Evolutionary conservation across 2,797 vertebrate genomes (phyloP), one percentile per base, ranked within the genome.

Genomic region (Squalus acanthias): DNA sequence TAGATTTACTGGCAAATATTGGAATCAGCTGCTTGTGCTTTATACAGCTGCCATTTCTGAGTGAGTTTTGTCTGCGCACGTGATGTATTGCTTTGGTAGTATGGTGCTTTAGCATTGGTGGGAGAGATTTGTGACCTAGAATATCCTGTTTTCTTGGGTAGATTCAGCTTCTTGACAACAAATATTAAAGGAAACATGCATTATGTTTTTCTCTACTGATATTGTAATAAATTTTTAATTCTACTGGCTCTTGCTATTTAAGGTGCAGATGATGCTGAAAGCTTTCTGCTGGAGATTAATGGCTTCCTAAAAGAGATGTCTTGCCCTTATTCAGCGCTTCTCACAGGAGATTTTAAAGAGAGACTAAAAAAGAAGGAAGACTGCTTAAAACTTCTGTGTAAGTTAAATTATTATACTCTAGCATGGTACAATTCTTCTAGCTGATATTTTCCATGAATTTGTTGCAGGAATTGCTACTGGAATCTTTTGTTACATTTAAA

Each of bases 291-390:
- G 96, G 98, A 99, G 96, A 97, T 99, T 96, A 99, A 99, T 96
- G 98, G 98, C 17, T 97, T 99, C 97, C 97, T 99, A 97, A 99
- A 98, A 97, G 99, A 99, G 98, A 97, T 99, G 97, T 97, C 98
- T 87, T 99, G 99, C 97, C 99, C 99, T 0, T 98, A 98, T 96
- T 97, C 98, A 1, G 97, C 97, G 0, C 97, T 98, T 0, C 33
- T 98, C 22, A 98, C 98, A n/a, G 98, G 98, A 97, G 98, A 99
- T 91, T 97, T 99, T 93, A 98, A 98, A 96, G 98, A 98, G 60
- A 97, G 97, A 17, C 97, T 98, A 95, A 97, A 96, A 96, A 98
- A 97, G 85, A 97, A 98, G 20, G 98, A 98, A 96, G 98, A 99
- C 96, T 98, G 98, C 97, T 98, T 99, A 96, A 99, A 98, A 96